Percentiles rank a stretch among this genome's conserved stretches.
These are phyloP conservation scores for Macropus fuliginosus DNA, from an alignment of 2,797 vertebrate genomes.

Conservation along the genomic window DNA sequence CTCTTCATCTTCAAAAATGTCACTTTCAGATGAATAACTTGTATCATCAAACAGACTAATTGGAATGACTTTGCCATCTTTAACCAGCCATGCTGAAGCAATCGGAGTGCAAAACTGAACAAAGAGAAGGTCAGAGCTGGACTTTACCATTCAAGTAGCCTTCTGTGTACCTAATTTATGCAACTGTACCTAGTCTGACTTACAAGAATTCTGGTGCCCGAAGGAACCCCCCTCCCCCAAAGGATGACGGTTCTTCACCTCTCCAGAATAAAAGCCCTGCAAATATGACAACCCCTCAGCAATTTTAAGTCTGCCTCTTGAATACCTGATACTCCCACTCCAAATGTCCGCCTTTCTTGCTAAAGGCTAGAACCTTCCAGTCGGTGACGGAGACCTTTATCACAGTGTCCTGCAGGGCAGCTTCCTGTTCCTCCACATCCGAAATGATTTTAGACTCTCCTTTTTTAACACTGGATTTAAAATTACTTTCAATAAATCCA, in stretches of 20 bases:
- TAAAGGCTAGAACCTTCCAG: conserved; percentile 98
- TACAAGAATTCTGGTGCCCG: conserved; percentile 12
- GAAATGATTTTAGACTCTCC: conserved; percentile 90
- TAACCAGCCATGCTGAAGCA: conserved; percentile 97
- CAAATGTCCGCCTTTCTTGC: conserved; percentile 90
- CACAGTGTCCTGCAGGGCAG: conserved; percentile 89
- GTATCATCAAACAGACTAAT: conserved; percentile 98
- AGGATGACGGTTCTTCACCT: background rate
- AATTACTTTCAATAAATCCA: conserved; percentile 92
- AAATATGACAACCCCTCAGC: background rate
- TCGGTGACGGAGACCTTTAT: conserved; percentile 98
- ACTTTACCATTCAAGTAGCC: conserved; percentile 18
- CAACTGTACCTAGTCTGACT: conserved; percentile 8
- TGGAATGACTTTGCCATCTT: conserved; percentile 94
- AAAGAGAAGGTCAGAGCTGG: conserved; percentile 13
- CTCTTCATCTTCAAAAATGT: conserved; percentile 88
- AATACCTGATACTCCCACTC: conserved; percentile 98
- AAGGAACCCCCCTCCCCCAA: conserved; percentile 11
- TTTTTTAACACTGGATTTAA: conserved; percentile 83
- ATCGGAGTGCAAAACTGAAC: conserved; percentile 97
- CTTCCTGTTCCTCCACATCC: conserved; percentile 89
- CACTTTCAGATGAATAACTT: conserved; percentile 87
- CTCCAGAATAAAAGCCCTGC: background rate
- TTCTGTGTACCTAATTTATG: background rate
- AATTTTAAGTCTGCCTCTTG: background rate